Percentiles rank a stretch among this genome's conserved stretches.
phyloP scores from a whole-genome alignment of 2,113 vertebrate species.

The Tenebrosternarchus preto region DNA sequence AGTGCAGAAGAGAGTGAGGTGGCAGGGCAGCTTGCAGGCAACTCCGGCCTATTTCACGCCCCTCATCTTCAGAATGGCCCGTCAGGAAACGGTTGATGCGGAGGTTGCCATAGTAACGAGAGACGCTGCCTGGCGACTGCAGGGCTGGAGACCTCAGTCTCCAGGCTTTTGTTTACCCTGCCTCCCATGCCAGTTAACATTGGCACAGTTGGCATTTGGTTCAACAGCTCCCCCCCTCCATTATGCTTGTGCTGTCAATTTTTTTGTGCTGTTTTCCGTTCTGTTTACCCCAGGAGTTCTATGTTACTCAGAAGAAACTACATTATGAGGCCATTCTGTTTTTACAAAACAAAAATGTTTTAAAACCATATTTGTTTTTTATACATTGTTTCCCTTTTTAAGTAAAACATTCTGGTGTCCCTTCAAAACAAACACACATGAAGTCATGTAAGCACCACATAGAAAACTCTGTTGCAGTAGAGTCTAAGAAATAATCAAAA shows the following conservation, averaged over 20 bases:
- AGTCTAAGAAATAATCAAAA: neutral
- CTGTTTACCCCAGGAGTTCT: too few relatives aligned
- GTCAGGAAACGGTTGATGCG: neutral
- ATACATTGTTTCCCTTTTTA: neutral
- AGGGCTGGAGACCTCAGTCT: neutral
- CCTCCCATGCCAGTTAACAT: neutral
- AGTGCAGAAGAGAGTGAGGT: neutral
- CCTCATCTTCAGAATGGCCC: constrained; percentile 16
- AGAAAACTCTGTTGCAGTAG: neutral
- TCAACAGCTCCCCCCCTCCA: neutral
- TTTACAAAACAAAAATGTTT: neutral
- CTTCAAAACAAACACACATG: neutral
- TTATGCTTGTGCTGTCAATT: neutral
- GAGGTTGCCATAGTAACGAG: constrained; percentile 20
- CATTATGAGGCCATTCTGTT: neutral
- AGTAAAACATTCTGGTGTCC: neutral
- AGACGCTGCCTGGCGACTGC: constrained; percentile 26
- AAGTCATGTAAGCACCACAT: neutral
- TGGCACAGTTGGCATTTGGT: neutral
- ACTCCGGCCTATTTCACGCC: neutral
- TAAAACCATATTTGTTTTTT: neutral
- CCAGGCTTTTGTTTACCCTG: too few relatives aligned
- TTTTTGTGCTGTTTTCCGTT: neutral
- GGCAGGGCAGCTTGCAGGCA: neutral
- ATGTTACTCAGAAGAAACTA: neutral